Percentiles rank a stretch among this genome's conserved stretches.
Evolutionary conservation across 1,140 invertebrate species (phyloP).

Genomic region (Drosophila elegans): DNA sequence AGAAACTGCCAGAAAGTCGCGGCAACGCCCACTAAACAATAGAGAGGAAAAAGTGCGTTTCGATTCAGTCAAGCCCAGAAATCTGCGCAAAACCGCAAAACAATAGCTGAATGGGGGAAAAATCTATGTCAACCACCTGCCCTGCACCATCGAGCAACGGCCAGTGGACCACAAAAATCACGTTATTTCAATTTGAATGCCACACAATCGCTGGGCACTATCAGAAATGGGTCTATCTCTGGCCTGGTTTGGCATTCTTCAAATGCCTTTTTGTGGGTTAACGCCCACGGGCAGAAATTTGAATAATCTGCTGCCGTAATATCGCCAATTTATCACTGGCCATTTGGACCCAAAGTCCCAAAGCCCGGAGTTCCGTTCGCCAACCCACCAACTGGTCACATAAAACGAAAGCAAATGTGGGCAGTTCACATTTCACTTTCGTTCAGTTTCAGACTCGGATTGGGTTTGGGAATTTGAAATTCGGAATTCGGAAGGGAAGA

Average conservation of each 20-base stretch:
- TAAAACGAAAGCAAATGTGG: slow-evolving; percentile 55
- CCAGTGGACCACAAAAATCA: slow-evolving; percentile 78
- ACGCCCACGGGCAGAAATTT: slow-evolving; percentile 74
- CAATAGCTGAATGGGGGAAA: slow-evolving; percentile 56
- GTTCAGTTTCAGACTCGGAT: not conserved
- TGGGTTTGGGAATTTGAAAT: not conserved
- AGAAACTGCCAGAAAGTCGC: slow-evolving; percentile 47
- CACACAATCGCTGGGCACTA: slow-evolving; percentile 60
- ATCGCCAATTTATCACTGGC: slow-evolving; percentile 76
- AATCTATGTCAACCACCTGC: slow-evolving; percentile 63
- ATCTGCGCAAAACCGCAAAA: slow-evolving; percentile 78
- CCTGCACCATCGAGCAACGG: slow-evolving; percentile 26
- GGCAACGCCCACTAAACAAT: slow-evolving; percentile 48
- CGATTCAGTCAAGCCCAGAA: slow-evolving; percentile 67
- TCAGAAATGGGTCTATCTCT: slow-evolving; percentile 48
- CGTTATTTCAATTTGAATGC: slow-evolving; percentile 81
- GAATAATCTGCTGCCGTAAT: slow-evolving; percentile 76
- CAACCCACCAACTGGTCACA: slow-evolving; percentile 12
- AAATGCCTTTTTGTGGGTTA: slow-evolving; percentile 58
- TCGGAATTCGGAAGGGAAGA: slow-evolving; percentile 13
- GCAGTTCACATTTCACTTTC: slow-evolving; percentile 60
- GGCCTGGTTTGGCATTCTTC: slow-evolving; percentile 65
- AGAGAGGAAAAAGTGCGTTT: slow-evolving; percentile 66
- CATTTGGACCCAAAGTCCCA: slow-evolving; percentile 44
- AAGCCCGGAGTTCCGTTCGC: slow-evolving; percentile 1